Evolutionary conservation across 2,797 vertebrate species (phyloP), one percentile per base, ranked within the genome.

Genomic region (Lepus townsendii): DNA sequence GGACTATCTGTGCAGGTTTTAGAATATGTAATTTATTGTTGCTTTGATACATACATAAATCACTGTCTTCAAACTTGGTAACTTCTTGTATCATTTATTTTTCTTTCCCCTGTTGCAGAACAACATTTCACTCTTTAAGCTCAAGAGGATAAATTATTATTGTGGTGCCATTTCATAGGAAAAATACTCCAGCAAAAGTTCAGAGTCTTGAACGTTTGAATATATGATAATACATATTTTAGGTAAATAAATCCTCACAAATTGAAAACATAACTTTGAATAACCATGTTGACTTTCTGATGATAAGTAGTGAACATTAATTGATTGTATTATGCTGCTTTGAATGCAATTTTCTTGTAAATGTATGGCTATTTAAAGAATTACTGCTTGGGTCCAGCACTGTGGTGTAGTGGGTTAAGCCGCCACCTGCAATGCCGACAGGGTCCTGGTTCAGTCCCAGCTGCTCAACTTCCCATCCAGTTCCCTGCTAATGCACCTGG

Each of bases 181-280:
- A 94, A 7, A 27, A 50, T 72, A 32, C 11, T 78, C 35, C 3
- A 65, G 79, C n/a, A 78, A 82, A 57, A 86, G 22, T 95, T 50
- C 62, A 78, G 13, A 95, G 26, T 30, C 9, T 68, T 93, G 90
- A 93, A 42, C 32, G 85, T 75, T 94, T 93, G 32, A 86, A 68
- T 94, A 26, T 76, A 77, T 86, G 7, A 30, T 35, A 52, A 50
- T 54, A 35, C n/a, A 11, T 73, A 80, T 47, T 95, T 9, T 57
- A 90, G 79, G 69, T 77, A 66, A 82, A 92, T 65, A 85, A 90
- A 62, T 30, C 2, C 32, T 69, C n/a, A 83, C 5, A 26, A 94
- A 72, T 75, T 85, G 54, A 88, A 89, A 92, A 71, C 84, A 1
- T 87, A 76, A 57, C 88, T 91, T 85, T 95, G 57, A 91, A 69